These are phyloP conservation scores for Caenorhabditis japonica DNA, from an alignment of 2,888 invertebrate genomes.

Conservation along the genomic window DNA sequence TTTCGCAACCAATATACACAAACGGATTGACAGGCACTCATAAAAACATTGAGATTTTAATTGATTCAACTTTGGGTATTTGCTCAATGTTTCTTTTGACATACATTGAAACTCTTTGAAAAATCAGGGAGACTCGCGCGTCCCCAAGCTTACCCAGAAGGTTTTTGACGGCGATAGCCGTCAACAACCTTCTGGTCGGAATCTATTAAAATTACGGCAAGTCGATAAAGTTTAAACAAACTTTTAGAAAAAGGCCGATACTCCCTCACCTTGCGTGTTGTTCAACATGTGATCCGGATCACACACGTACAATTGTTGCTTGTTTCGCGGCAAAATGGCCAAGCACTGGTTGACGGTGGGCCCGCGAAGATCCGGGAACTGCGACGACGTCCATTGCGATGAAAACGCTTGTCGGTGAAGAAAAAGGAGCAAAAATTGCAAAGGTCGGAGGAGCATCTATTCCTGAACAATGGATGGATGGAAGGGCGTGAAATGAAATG, in stretches of 20 bases:
- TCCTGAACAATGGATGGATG: neutral
- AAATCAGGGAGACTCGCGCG: no score
- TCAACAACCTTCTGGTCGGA: no score
- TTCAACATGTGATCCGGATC: constrained; percentile 76
- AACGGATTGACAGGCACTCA: no score
- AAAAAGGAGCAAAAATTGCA: constrained; percentile 16
- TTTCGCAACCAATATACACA: no score
- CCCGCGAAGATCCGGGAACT: constrained; percentile 69
- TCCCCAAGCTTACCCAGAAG: no score
- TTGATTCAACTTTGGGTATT: no score
- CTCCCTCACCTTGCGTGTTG: constrained; percentile 70
- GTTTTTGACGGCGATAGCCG: no score
- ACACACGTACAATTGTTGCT: constrained; percentile 74
- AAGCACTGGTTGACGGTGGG: constrained; percentile 68
- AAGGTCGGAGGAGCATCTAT: neutral
- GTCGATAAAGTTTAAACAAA: no score
- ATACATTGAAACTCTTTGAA: no score
- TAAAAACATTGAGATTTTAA: no score
- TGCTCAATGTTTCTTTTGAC: no score
- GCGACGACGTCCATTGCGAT: constrained; percentile 65
- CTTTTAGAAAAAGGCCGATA: neutral
- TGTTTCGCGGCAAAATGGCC: constrained; percentile 49
- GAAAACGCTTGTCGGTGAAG: constrained; percentile 11
- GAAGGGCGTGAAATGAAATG: neutral
- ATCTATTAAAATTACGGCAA: no score